Base-by-base conservation (phyloP, 2,797 vertebrate genomes). In the Micropoecilia bifurca region DNA sequence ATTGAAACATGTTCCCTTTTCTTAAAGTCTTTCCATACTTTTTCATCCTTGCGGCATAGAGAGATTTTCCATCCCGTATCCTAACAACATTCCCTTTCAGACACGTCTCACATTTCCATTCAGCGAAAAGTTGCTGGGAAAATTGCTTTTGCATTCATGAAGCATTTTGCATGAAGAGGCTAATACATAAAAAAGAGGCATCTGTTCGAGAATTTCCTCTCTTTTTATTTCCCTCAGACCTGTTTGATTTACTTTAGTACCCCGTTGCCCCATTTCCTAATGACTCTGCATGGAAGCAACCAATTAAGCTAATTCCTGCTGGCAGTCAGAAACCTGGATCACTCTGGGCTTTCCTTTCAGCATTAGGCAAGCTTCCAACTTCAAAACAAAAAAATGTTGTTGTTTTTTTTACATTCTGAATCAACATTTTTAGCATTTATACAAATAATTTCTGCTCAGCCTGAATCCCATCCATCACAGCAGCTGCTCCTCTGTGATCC, bases 241-340 rank as follows among this genome's bases (percentile, higher is more conserved):
- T n/a, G 66, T 69, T 69, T 25, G 66, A 61, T 18, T 43, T 41
- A 22, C 25, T 69, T 43, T n/a, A 69, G 22, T 13, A 6, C 22
- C 33, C 33, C 7, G 36, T 43, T 73, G 74, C 75, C 47, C 89
- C 81, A 89, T 88, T 83, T 63, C 30, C 75, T 87, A 81, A 90
- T 91, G 83, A 76, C 83, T 91, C 84, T 85, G 88, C 91, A 85
- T 48, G 73, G 46, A 33, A 87, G 80, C 25, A 80, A 78, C 53
- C 88, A 73, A 85, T 89, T 88, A 74, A 85, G 84, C 76, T 83
- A 41, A 89, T 91, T 87, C 83, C 77, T 87, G 83, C 79, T 86
- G 75, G 83, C 43, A 71, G 59, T 47, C 33, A 43, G 57, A 61
- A 80, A 84, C 77, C 88, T 77, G 61, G 77, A 85, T 48, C 39